Base-by-base conservation (phyloP, 1,140 invertebrate species). In the Argopecten irradians region DNA sequence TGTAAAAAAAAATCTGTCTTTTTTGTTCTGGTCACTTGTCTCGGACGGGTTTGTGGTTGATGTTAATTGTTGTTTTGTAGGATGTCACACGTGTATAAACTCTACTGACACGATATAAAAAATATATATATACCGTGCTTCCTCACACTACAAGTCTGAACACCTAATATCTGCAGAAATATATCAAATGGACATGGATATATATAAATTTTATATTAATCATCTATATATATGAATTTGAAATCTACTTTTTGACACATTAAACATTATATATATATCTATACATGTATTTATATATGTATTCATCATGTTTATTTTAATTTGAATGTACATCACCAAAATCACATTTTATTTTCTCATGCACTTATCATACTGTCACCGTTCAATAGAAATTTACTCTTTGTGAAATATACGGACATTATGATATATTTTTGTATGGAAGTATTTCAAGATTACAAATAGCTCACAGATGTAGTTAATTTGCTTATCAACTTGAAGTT, bases 101-200 rank as follows among this genome's bases (percentile, higher is more conserved):
- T 71, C 55, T 28, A 71, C 55, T 71, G 55, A 71, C 55, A 71
- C 55, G n/a, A 71, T 39, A 71, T 71, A n/a, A n/a, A n/a, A n/a
- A n/a, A n/a, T n/a, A 71, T 71, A 28, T 22, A 46, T 46, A 46
- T 11, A 71, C 16, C n/a, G 55, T 71, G 55, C 55, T 71, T 71
- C 16, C 5, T 71, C 55, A 71, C 55, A 3, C 28, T n/a, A 71
- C 55, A 71, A 11, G 55, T n/a, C 16, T 71, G 28, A 71, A 28
- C 5, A 71, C 22, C n/a, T 71, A 46, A 46, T 16, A 46, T 2
- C 22, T 55, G 8, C 43, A 5, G 55, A n/a, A 71, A 71, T 71
- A 71, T 28, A n/a, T n/a, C 28, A 28, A 2, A 71, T 16, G 5
- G n/a, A 71, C 55, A 28, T 71, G 5, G 16, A 71, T 28, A 71